Conservation (phyloP, 2,113 vertebrate species). For the Eleginops maclovinus region DNA sequence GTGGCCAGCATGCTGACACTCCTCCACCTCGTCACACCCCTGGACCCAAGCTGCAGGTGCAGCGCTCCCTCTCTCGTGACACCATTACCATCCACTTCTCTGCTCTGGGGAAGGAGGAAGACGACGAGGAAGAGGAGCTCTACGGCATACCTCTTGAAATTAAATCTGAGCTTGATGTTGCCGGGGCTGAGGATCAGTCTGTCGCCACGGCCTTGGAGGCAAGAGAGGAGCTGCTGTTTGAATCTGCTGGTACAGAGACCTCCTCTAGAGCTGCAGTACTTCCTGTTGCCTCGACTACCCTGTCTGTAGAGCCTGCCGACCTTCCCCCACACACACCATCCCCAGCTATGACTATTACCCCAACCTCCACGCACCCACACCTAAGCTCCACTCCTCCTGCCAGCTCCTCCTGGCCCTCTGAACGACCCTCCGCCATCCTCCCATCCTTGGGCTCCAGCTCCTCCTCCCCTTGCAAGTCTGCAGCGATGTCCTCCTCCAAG, state of each 20-base stretch:
- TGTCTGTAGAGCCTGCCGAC: conserved; percentile 66
- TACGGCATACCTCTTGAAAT: conserved; percentile 72
- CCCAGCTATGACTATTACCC: conserved; percentile 82
- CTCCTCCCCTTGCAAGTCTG: conserved; percentile 89
- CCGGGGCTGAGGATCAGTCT: conserved; percentile 84
- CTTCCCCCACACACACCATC: conserved; percentile 73
- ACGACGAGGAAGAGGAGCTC: conserved; percentile 96
- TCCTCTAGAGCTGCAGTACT: conserved; percentile 75
- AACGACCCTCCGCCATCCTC: conserved; percentile 66
- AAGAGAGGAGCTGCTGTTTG: conserved; percentile 90
- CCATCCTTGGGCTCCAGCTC: conserved; percentile 65
- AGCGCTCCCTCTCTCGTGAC: conserved; percentile 94
- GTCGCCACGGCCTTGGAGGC: conserved; percentile 91
- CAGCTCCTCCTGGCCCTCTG: conserved; percentile 86
- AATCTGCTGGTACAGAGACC: conserved; percentile 71
- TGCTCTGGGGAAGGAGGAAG: conserved; percentile 95
- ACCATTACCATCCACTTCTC: conserved; percentile 99
- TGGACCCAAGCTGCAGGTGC: conserved; percentile 95
- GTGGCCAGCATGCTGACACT: conserved; percentile 90
- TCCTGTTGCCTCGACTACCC: conserved; percentile 67
- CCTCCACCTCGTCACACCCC: conserved; percentile 83
- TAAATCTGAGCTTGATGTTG: conserved; percentile 16
- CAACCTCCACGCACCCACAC: conserved; percentile 70
- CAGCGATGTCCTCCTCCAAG: conserved; percentile 85
- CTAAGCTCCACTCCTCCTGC: conserved; percentile 79